A percentile compares a stretch with the other conserved stretches of the same genome.
These are phyloP conservation scores for Saxidomus purpurata DNA, from an alignment of 1,140 invertebrate genomes.

Conservation along the genomic window DNA sequence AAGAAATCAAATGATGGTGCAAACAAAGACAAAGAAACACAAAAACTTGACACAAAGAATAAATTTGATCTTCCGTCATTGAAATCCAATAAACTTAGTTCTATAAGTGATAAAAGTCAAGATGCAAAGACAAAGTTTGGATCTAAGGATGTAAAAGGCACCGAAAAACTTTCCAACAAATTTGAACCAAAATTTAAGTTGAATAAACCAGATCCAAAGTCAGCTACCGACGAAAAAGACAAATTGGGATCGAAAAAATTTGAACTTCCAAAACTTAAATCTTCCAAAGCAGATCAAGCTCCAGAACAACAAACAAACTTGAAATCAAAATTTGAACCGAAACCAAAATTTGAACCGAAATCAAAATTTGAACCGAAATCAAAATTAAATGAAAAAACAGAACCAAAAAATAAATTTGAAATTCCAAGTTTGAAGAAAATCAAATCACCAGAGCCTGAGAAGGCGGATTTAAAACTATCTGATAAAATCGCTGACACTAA, in stretches of 20 bases:
- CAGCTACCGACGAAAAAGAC: not conserved
- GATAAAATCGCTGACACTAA: not conserved
- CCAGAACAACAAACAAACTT: not conserved
- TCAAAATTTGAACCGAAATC: not conserved
- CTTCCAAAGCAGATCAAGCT: conserved; percentile 26
- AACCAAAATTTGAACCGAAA: not conserved
- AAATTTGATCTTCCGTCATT: conserved; percentile 45
- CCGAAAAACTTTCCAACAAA: conserved; percentile 21
- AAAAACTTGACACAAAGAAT: conserved; percentile 22
- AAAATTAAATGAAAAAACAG: conserved; percentile 32
- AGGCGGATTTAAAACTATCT: not conserved
- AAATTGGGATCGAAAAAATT: conserved; percentile 34
- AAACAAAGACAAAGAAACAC: not conserved
- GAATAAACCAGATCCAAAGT: conserved; percentile 9
- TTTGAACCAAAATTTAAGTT: conserved; percentile 54
- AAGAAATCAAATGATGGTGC: conserved; percentile 29
- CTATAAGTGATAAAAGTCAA: not conserved
- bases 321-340: not conserved
- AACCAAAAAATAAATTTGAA: conserved; percentile 35
- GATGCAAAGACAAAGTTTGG: not conserved
- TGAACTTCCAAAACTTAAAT: conserved; percentile 52
- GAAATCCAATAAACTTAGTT: conserved; percentile 30
- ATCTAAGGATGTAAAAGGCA: not conserved
- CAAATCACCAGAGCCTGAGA: not conserved
- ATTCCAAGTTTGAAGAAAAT: conserved; percentile 33